Conservation (phyloP, 2,888 invertebrate species). For the Troilus luridus region DNA sequence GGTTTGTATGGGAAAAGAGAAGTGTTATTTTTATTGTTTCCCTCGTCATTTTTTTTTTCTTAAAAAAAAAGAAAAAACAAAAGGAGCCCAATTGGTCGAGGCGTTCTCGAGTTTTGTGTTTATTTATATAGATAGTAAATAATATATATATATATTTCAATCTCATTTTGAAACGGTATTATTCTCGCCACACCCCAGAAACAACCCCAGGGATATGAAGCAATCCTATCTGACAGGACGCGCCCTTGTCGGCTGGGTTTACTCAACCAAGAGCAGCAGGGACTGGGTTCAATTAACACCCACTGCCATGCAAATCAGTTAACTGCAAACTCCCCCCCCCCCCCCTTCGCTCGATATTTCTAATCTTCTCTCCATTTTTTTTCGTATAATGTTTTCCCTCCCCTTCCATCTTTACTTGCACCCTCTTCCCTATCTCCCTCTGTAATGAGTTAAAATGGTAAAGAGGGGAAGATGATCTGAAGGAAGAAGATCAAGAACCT, state of each 20-base stretch:
- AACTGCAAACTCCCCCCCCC: neutral
- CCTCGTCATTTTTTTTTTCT: too few species aligned
- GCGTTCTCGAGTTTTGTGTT: too few species aligned
- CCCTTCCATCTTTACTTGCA: neutral
- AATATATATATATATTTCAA: too few species aligned
- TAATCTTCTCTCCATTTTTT: neutral
- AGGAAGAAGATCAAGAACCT: neutral
- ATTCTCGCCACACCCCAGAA: neutral
- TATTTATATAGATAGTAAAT: too few species aligned
- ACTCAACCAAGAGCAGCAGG: neutral
- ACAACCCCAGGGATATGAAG: neutral
- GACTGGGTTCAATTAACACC: conserved; percentile 21
- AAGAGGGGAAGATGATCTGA: neutral
- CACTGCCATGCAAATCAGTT: conserved; percentile 8
- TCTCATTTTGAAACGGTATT: neutral
- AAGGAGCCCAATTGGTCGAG: too few species aligned
- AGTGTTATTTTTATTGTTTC: too few species aligned
- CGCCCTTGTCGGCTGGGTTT: neutral
- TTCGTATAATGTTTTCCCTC: neutral
- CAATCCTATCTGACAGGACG: neutral
- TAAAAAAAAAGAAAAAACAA: too few species aligned
- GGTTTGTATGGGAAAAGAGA: too few species aligned
- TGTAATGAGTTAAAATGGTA: neutral
- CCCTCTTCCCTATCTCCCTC: neutral
- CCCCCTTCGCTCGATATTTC: conserved; percentile 42